Percentiles rank a stretch among this genome's conserved stretches.
Conservation (phyloP, 2,113 vertebrate genomes). For the Xiphias gladius region DNA sequence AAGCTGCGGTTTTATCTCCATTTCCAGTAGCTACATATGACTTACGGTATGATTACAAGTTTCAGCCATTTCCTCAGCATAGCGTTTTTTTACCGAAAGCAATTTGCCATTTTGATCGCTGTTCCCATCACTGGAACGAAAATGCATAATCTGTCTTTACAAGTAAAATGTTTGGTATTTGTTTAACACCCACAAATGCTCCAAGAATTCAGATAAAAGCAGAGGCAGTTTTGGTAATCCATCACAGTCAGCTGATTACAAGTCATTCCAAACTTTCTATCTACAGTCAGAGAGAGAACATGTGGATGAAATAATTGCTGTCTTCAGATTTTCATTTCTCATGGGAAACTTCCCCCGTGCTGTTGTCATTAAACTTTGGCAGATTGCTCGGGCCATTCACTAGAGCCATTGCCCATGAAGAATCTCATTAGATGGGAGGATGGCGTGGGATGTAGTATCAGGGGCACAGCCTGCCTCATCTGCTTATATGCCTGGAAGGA, state of each 20-base stretch:
- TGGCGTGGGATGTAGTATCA: slow-evolving; percentile 67
- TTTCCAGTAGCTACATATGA: background rate
- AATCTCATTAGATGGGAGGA: slow-evolving; percentile 74
- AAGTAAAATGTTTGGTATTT: slow-evolving; percentile 30
- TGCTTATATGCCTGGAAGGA: slow-evolving; percentile 59
- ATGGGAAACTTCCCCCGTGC: slow-evolving; percentile 64
- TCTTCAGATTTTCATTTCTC: slow-evolving; percentile 56
- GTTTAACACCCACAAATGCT: background rate
- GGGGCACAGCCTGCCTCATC: slow-evolving; percentile 52
- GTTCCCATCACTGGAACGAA: background rate
- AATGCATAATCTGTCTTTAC: background rate
- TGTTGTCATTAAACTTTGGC: slow-evolving; percentile 69
- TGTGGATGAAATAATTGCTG: slow-evolving; percentile 27
- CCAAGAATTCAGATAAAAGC: slow-evolving; percentile 1
- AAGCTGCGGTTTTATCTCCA: background rate
- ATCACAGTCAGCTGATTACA: slow-evolving; percentile 11
- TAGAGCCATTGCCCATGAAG: slow-evolving; percentile 74
- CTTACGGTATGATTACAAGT: too few species aligned
- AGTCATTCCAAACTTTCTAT: slow-evolving; percentile 21
- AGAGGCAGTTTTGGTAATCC: background rate
- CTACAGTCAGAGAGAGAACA: slow-evolving; percentile 11
- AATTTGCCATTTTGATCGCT: background rate
- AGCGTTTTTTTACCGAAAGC: background rate
- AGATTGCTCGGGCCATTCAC: slow-evolving; percentile 66
- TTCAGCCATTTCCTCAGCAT: background rate